Conservation (phyloP, 2,888 invertebrate species). For the Stenotaenia linearis region DNA sequence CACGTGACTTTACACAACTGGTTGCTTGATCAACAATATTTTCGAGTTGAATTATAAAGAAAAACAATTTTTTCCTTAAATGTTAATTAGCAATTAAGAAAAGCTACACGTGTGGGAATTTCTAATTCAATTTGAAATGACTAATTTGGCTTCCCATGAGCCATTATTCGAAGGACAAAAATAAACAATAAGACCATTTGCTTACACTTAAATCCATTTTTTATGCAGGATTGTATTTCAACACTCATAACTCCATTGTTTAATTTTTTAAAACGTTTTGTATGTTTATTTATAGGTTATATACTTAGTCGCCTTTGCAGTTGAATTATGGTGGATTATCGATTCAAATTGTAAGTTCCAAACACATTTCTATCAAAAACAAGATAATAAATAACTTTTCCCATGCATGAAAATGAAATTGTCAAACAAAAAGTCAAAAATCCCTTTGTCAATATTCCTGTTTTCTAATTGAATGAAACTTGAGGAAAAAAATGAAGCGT, state of each 20-base stretch:
- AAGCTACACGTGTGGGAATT: too few relatives aligned
- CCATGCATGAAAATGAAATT: background rate
- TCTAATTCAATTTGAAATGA: too few relatives aligned
- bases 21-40: too few relatives aligned
- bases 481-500: background rate
- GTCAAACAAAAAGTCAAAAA: slow-evolving; percentile 11
- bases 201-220: too few relatives aligned
- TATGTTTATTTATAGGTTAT: background rate
- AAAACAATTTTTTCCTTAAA: too few relatives aligned
- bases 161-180: too few relatives aligned
- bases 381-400: background rate
- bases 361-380: background rate
- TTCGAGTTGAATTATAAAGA: too few relatives aligned
- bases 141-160: too few relatives aligned
- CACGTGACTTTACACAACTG: too few relatives aligned
- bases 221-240: too few relatives aligned
- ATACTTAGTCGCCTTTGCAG: slow-evolving; percentile 10
- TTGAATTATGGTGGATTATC: slow-evolving; percentile 27
- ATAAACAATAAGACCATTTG: too few relatives aligned
- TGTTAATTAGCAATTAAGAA: too few relatives aligned
- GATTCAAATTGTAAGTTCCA: background rate
- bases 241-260: background rate
- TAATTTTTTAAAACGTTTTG: background rate
- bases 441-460: background rate
- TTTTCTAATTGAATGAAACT: background rate